A percentile compares a stretch with the other conserved stretches of the same genome.
These are phyloP conservation scores for Corythoichthys haematopterus DNA, from an alignment of 2,113 vertebrate species.

Conservation along the genomic window DNA sequence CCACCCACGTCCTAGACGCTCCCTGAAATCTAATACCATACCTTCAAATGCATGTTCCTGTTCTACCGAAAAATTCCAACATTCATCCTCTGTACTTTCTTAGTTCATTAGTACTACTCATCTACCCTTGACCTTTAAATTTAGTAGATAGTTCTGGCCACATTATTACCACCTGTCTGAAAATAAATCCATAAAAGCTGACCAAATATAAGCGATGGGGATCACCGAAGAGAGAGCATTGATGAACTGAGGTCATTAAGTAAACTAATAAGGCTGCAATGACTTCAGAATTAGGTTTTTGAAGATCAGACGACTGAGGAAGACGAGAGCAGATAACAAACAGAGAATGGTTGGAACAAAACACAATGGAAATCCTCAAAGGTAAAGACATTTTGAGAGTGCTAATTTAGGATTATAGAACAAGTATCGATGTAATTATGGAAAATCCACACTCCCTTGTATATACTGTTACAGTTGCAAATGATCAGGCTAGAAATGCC, in stretches of 20 bases:
- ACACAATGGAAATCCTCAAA: constrained; percentile 20
- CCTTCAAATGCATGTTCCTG: constrained; percentile 16
- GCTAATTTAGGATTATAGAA: constrained; percentile 41
- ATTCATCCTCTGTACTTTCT: constrained; percentile 1
- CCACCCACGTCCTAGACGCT: constrained; percentile 49
- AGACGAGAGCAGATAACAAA: constrained; percentile 2
- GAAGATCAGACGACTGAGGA: neutral
- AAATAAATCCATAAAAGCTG: constrained; percentile 13
- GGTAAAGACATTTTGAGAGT: constrained; percentile 12
- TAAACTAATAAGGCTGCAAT: constrained; percentile 3
- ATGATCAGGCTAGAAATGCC: constrained; percentile 43
- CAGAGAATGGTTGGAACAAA: neutral
- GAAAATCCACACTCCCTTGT: constrained; percentile 17
- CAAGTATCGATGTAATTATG: constrained; percentile 18
- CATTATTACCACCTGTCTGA: constrained; percentile 10
- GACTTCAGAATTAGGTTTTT: constrained; percentile 7
- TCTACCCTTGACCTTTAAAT: constrained; percentile 5
- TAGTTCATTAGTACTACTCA: constrained; percentile 12
- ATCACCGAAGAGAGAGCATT: constrained; percentile 16
- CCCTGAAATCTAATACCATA: constrained; percentile 34
- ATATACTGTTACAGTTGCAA: constrained; percentile 32
- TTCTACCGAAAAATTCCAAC: constrained; percentile 14
- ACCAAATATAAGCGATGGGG: constrained; percentile 21
- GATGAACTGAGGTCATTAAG: constrained; percentile 16
- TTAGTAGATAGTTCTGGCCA: neutral